A percentile compares a stretch with the other conserved stretches of the same genome.
Evolutionary conservation across 2,113 vertebrate genomes (phyloP).

Genomic region (Microcebus lehilahytsara): DNA sequence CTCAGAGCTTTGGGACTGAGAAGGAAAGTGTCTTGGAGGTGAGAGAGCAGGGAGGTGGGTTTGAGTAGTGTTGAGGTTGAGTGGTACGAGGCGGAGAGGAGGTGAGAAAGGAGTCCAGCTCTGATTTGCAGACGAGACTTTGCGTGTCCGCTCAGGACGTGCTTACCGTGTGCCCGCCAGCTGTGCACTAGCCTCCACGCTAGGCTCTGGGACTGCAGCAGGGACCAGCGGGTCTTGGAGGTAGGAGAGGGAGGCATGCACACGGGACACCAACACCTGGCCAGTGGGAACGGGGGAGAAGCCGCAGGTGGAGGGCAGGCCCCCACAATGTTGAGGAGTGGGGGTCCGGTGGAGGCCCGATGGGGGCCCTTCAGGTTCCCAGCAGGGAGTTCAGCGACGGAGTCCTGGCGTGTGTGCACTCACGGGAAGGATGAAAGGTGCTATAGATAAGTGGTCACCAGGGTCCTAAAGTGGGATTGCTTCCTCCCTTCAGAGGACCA

Average conservation of each 20-base stretch:
- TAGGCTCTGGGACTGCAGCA: not conserved
- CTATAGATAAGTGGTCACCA: not conserved
- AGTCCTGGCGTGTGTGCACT: too few species aligned
- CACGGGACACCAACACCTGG: not conserved
- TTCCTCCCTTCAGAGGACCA: not conserved
- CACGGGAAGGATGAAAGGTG: not conserved
- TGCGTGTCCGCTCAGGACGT: not conserved
- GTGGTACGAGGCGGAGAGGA: not conserved
- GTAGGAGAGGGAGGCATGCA: not conserved
- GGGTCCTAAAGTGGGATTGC: not conserved
- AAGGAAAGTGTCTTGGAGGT: not conserved
- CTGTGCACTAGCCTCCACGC: not conserved
- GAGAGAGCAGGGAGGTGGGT: not conserved
- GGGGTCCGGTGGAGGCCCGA: not conserved
- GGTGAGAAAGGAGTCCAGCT: not conserved
- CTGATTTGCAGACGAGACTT: not conserved
- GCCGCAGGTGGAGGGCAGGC: not conserved
- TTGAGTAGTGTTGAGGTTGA: not conserved
- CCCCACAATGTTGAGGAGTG: not conserved
- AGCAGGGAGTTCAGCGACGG: not conserved
- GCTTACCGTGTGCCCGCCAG: not conserved
- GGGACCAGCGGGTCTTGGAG: not conserved
- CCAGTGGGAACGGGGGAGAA: not conserved
- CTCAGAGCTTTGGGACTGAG: not conserved
- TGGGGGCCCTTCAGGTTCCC: not conserved